phyloP scores from a whole-genome alignment of 2,888 invertebrate species.

The Lamellibrachia columna region DNA sequence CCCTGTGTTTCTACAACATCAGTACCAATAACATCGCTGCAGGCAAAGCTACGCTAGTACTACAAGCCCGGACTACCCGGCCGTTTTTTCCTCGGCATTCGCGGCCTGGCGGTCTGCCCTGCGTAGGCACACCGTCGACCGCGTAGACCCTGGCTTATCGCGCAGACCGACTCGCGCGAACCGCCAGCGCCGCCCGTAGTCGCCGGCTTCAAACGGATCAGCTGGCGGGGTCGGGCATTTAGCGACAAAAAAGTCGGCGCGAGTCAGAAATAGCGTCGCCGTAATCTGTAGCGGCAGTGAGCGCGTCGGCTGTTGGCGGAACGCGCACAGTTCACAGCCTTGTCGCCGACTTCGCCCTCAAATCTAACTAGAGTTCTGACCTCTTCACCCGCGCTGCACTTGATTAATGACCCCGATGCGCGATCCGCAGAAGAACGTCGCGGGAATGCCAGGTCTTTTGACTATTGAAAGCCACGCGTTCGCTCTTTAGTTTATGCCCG shows the following conservation, averaged over 20 bases:
- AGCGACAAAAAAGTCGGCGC: background rate
- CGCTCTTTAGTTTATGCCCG: background rate
- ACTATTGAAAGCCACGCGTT: background rate
- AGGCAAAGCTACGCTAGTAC: background rate
- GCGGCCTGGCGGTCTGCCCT: background rate
- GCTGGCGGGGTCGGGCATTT: background rate
- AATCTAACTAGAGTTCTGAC: constrained; percentile 2
- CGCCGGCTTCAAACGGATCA: background rate
- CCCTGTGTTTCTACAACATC: background rate
- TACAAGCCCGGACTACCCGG: background rate
- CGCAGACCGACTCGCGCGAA: background rate
- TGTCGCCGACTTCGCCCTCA: background rate
- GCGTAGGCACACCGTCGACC: background rate
- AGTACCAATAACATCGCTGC: background rate
- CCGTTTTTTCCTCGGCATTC: background rate
- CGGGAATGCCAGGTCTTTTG: background rate
- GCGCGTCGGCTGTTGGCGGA: background rate
- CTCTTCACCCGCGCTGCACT: constrained; percentile 2
- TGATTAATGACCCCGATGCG: background rate
- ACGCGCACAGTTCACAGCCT: background rate
- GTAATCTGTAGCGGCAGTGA: constrained; percentile 1
- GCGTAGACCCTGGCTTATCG: background rate
- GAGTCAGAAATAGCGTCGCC: background rate
- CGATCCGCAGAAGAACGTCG: background rate
- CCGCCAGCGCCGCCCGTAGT: background rate